A percentile compares a stretch with the other conserved stretches of the same genome.
phyloP scores from a whole-genome alignment of 2,113 vertebrate genomes.

The Sclerurus mexicanus region DNA sequence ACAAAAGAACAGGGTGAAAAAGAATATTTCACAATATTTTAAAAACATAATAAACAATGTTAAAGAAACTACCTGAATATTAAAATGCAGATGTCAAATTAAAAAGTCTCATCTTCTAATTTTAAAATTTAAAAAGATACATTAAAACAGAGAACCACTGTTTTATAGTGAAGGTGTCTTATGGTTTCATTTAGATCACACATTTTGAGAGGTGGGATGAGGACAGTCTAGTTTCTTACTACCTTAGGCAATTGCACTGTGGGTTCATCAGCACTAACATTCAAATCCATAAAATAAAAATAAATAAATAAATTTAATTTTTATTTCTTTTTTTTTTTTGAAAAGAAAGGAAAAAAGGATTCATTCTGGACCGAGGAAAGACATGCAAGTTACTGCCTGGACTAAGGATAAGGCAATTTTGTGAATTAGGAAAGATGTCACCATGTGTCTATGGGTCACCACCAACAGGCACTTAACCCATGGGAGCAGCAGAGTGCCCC shows the following conservation, averaged over 20 bases:
- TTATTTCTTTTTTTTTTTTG: no score
- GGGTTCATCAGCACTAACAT: neutral
- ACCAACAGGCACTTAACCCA: neutral
- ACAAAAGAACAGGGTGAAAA: neutral
- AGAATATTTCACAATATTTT: neutral
- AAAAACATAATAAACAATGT: neutral
- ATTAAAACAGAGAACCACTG: neutral
- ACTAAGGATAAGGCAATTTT: neutral
- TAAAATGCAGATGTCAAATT: neutral
- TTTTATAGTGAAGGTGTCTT: neutral
- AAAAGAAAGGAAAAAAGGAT: no score
- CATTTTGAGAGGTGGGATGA: fast-evolving
- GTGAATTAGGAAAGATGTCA: neutral
- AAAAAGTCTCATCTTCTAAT: neutral
- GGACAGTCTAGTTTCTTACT: neutral
- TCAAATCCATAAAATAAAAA: neutral
- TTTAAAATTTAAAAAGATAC: neutral
- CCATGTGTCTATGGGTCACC: fast-evolving
- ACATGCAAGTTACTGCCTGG: neutral
- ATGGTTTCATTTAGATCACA: neutral
- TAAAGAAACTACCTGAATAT: neutral
- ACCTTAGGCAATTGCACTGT: neutral
- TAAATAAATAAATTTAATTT: no score
- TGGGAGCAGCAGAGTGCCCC: neutral
- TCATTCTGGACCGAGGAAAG: neutral